phyloP scores from a whole-genome alignment of 2,888 invertebrate species.

The Alsophila aescularia region DNA sequence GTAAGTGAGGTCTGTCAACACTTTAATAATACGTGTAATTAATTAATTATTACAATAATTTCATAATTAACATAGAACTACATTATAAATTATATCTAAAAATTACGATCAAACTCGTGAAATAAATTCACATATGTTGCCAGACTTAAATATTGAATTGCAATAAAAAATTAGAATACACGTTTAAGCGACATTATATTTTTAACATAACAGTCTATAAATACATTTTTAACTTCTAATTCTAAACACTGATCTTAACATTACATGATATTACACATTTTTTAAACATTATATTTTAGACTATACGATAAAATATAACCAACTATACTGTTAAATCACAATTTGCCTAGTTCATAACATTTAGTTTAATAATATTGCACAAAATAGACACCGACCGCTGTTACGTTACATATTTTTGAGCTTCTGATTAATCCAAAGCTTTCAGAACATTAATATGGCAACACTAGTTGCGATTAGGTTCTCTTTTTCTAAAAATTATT shows the following conservation, averaged over 20 bases:
- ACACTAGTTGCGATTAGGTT: slow-evolving; percentile 2
- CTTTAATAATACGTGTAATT: slow-evolving; percentile 26
- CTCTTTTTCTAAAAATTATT: background rate
- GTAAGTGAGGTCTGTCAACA: slow-evolving; percentile 22
- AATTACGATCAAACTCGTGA: slow-evolving; percentile 7
- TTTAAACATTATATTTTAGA: slow-evolving; percentile 70
- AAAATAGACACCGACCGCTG: slow-evolving; percentile 71
- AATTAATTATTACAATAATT: slow-evolving; percentile 19
- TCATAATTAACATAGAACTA: slow-evolving; percentile 31
- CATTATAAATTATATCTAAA: slow-evolving; percentile 21
- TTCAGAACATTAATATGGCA: slow-evolving; percentile 15
- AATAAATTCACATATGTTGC: slow-evolving; percentile 19
- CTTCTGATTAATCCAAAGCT: slow-evolving; percentile 44
- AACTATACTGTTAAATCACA: slow-evolving; percentile 82
- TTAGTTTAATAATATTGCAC: slow-evolving; percentile 66
- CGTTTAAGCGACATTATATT: slow-evolving; percentile 28
- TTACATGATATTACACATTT: slow-evolving; percentile 74
- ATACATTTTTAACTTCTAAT: slow-evolving; percentile 69
- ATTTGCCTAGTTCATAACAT: slow-evolving; percentile 79
- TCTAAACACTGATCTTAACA: slow-evolving; percentile 77
- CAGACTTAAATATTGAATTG: slow-evolving; percentile 25
- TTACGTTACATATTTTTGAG: slow-evolving; percentile 31
- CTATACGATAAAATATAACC: slow-evolving; percentile 77
- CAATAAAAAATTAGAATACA: slow-evolving; percentile 27
- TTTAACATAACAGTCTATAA: slow-evolving; percentile 62